phyloP scores from a whole-genome alignment of 1,140 invertebrate species.

The Eriosoma lanigerum region DNA sequence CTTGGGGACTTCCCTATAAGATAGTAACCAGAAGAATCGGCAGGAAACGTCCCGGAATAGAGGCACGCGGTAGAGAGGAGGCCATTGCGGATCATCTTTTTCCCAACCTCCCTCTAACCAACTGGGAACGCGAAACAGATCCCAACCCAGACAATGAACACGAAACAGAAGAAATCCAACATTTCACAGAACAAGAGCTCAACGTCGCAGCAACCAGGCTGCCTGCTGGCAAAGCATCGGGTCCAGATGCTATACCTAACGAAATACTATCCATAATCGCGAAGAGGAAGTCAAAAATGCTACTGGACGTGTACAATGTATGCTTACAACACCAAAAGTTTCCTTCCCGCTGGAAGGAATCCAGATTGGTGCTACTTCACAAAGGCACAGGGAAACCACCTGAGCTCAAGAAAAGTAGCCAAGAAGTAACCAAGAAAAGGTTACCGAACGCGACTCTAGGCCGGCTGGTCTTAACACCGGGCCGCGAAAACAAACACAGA shows the following conservation, averaged over 20 bases:
- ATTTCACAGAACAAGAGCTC: too few species aligned
- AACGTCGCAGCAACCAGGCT: too few species aligned
- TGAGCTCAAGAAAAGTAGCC: too few species aligned
- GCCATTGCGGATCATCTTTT: not conserved
- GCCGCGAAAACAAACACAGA: too few species aligned
- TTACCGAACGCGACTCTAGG: too few species aligned
- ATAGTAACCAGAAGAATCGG: not conserved
- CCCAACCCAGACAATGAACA: too few species aligned
- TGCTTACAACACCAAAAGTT: not conserved
- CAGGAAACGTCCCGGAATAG: not conserved
- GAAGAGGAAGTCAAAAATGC: not conserved
- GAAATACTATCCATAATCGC: not conserved
- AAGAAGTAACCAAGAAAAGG: too few species aligned
- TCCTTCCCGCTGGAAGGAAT: not conserved
- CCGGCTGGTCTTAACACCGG: too few species aligned
- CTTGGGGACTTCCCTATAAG: constrained; percentile 8
- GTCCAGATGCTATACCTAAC: too few species aligned
- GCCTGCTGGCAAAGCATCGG: too few species aligned
- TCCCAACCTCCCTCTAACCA: not conserved
- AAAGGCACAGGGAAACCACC: not conserved
- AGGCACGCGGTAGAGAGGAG: not conserved
- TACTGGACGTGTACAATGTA: not conserved
- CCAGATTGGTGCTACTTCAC: not conserved
- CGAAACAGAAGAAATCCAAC: too few species aligned
- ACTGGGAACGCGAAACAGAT: not conserved